Evolutionary conservation across 2,113 vertebrate species (phyloP).

Genomic region (Aplodontia rufa): DNA sequence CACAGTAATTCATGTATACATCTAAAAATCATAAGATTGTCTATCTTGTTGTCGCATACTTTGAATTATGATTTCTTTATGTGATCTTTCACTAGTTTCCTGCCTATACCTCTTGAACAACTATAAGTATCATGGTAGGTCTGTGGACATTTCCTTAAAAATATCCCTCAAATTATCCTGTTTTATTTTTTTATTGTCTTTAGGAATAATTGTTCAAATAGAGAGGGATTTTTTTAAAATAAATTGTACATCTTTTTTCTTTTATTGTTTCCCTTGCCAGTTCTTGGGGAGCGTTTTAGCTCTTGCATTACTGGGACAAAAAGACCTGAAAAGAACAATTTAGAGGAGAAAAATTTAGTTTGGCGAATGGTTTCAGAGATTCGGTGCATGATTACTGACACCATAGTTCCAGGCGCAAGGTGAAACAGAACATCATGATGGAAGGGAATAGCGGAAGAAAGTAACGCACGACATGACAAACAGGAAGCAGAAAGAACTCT

Average conservation of each 20-base stretch:
- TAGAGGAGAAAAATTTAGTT: no score
- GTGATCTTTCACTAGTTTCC: neutral
- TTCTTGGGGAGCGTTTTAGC: neutral
- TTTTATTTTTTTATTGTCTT: neutral
- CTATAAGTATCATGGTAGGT: neutral
- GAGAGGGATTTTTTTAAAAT: neutral
- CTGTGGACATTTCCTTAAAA: neutral
- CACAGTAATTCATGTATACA: neutral
- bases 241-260: neutral
- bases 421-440: no score
- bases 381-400: no score
- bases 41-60: neutral
- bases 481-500: no score
- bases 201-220: neutral
- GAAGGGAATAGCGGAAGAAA: no score
- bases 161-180: neutral
- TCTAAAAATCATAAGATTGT: slow-evolving; percentile 37
- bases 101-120: neutral
- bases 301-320: no score
- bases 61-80: neutral
- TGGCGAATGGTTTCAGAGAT: no score
- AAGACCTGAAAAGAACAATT: no score
- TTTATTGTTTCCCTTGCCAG: neutral
- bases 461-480: no score
- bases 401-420: no score